Evolutionary conservation across 1,140 invertebrate species (phyloP).

Genomic region (Penaeus vannamei): DNA sequence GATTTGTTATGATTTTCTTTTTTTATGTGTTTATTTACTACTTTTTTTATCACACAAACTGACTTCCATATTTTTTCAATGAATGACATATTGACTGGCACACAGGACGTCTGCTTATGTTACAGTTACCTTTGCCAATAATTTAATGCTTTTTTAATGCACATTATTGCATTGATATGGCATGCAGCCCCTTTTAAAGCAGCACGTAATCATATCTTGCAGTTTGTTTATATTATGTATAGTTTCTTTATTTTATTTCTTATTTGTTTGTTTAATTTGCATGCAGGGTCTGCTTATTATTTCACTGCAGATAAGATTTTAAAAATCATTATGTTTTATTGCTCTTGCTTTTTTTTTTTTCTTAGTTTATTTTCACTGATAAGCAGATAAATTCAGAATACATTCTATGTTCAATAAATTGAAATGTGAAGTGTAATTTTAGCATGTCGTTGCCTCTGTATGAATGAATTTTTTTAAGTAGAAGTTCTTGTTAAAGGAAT

Average conservation of each 20-base stretch:
- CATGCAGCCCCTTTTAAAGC: slow-evolving; percentile 31
- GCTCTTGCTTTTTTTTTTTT: background rate
- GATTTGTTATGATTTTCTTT: slow-evolving; percentile 1
- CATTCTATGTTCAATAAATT: too few relatives aligned
- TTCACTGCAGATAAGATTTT: background rate
- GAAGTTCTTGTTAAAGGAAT: slow-evolving; percentile 2
- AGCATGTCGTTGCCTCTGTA: slow-evolving; percentile 31
- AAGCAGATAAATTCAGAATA: background rate
- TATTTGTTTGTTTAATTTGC: slow-evolving; percentile 8
- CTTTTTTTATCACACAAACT: slow-evolving; percentile 10
- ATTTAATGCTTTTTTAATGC: slow-evolving; percentile 42
- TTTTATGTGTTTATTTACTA: slow-evolving; percentile 4
- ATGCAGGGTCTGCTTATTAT: background rate
- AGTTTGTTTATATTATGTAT: background rate
- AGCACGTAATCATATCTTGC: background rate
- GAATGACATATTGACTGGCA: slow-evolving; percentile 63
- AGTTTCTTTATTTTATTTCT: slow-evolving; percentile 33
- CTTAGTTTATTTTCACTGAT: background rate
- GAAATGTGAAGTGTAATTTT: background rate
- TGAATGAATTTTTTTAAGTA: slow-evolving; percentile 2
- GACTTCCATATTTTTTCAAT: slow-evolving; percentile 7
- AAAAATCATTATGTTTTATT: background rate
- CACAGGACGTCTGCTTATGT: slow-evolving; percentile 51
- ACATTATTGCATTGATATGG: slow-evolving; percentile 29
- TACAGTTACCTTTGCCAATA: slow-evolving; percentile 2